Evolutionary conservation across 2,888 invertebrate species (phyloP).

Genomic region (Dendrolimus houi): DNA sequence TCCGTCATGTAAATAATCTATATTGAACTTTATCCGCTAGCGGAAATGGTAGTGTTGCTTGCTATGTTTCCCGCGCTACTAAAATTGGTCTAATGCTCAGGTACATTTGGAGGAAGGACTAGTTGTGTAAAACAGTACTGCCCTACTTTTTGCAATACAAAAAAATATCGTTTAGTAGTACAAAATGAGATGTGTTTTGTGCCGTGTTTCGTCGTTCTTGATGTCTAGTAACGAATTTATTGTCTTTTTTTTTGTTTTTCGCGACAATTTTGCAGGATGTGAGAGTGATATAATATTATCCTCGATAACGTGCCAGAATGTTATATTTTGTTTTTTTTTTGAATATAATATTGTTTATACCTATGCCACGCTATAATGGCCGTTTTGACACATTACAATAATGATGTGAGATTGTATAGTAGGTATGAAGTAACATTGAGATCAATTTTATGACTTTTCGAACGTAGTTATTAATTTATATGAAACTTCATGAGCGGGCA

Average conservation of each 20-base stretch:
- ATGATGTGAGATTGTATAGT: conserved; percentile 5
- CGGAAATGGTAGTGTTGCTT: no score
- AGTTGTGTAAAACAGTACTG: conserved; percentile 17
- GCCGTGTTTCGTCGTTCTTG: conserved; percentile 39
- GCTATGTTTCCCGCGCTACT: no score
- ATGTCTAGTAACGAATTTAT: conserved; percentile 61
- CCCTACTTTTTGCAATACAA: conserved; percentile 39
- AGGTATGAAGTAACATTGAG: no score
- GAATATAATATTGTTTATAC: conserved; percentile 25
- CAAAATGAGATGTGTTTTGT: conserved; percentile 42
- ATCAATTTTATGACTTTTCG: no score
- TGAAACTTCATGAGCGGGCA: no score
- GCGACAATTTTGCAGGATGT: conserved; percentile 45
- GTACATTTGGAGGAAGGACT: no score
- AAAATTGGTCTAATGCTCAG: no score
- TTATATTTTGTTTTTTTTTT: conserved; percentile 55
- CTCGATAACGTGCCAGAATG: conserved; percentile 69
- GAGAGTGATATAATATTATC: conserved; percentile 33
- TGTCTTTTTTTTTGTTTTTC: conserved; percentile 32
- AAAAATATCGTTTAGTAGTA: conserved; percentile 48
- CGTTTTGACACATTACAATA: no score
- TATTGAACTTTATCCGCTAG: no score
- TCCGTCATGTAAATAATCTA: no score
- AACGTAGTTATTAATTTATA: no score
- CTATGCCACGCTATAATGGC: no score